phyloP scores from a whole-genome alignment of 2,797 vertebrate genomes.

The Acanthiza pusilla region DNA sequence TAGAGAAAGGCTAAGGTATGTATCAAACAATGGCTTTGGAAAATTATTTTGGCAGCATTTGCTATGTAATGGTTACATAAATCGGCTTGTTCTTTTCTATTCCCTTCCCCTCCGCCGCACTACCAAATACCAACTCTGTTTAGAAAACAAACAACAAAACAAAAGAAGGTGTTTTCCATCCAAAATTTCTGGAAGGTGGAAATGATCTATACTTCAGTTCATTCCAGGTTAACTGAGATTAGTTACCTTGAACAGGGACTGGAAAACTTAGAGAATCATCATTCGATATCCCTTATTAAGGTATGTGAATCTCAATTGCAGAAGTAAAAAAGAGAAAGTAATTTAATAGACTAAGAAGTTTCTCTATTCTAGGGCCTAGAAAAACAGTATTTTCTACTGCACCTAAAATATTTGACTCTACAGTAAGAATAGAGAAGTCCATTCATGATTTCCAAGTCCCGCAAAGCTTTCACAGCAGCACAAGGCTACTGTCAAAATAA shows the following conservation, averaged over 20 bases:
- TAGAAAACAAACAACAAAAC: neutral
- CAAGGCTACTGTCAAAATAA: neutral
- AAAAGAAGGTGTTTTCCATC: neutral
- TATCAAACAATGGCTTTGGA: neutral
- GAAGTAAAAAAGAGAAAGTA: neutral
- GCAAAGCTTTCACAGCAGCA: neutral
- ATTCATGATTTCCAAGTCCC: neutral
- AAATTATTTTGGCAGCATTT: neutral
- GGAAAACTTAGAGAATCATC: neutral
- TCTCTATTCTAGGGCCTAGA: neutral
- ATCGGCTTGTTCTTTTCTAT: neutral
- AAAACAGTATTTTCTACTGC: neutral
- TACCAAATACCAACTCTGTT: neutral
- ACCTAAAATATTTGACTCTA: neutral
- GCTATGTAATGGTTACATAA: neutral
- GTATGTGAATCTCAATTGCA: neutral
- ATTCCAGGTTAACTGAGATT: neutral
- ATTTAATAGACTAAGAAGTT: neutral
- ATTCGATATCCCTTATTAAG: neutral
- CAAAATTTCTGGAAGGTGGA: neutral
- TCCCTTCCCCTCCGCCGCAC: neutral
- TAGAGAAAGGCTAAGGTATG: neutral
- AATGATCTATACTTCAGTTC: neutral
- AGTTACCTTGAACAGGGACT: neutral
- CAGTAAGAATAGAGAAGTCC: neutral